Percentiles rank a stretch among this genome's conserved stretches.
These are phyloP conservation scores for Lutjanus argentimaculatus DNA, from an alignment of 2,797 vertebrate genomes.

Conservation along the genomic window DNA sequence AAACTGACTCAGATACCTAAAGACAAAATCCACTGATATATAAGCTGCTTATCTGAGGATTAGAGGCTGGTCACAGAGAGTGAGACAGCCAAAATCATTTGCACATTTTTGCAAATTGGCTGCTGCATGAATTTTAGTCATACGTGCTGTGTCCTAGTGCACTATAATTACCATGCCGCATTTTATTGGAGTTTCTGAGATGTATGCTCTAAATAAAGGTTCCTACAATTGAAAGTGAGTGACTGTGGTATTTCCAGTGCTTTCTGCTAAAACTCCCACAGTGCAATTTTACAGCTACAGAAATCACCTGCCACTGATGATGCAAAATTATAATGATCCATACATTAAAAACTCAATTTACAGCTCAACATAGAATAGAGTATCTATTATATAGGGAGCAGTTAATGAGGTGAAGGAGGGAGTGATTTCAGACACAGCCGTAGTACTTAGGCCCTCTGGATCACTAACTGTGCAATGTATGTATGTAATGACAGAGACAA, in stretches of 20 bases:
- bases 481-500: not conserved
- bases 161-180: no score
- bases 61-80: not conserved
- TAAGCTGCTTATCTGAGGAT: slow-evolving; percentile 7
- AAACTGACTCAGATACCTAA: not conserved
- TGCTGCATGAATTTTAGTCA: not conserved
- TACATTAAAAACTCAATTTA: not conserved
- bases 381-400: not conserved
- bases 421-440: no score
- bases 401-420: not conserved
- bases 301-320: not conserved
- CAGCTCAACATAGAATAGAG: not conserved
- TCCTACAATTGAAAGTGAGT: not conserved
- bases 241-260: not conserved
- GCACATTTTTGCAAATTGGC: not conserved
- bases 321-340: not conserved
- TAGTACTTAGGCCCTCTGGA: not conserved
- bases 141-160: not conserved
- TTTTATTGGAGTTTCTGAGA: not conserved
- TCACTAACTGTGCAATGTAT: not conserved
- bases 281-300: not conserved
- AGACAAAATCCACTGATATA: slow-evolving; percentile 4
- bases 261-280: not conserved
- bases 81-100: not conserved
- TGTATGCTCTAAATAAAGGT: not conserved